These are phyloP conservation scores for Hipparchia semele DNA, from an alignment of 2,888 invertebrate species.

Conservation along the genomic window DNA sequence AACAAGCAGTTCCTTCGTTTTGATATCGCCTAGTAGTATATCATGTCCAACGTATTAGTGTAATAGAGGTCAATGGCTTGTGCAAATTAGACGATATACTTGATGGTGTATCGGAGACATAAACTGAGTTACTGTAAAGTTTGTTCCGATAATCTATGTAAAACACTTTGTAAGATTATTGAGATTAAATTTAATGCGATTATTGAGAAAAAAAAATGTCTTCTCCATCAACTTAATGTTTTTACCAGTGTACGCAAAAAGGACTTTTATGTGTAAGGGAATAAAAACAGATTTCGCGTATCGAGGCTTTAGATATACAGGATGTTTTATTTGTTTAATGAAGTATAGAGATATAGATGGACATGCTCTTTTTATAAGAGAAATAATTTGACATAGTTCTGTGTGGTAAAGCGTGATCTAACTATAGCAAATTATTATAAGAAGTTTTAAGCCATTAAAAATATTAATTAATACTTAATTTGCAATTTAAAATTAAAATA, in stretches of 20 bases:
- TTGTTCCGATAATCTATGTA: slow-evolving; percentile 4
- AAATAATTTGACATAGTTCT: too few relatives aligned
- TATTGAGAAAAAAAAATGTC: neutral
- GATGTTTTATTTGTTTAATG: neutral
- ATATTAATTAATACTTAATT: too few relatives aligned
- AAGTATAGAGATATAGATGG: neutral
- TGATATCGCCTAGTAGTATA: too few relatives aligned
- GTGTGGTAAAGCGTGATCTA: too few relatives aligned
- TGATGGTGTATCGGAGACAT: neutral
- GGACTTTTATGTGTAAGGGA: slow-evolving; percentile 13
- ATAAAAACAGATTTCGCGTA: slow-evolving; percentile 1
- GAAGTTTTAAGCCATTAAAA: too few relatives aligned
- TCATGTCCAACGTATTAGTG: too few relatives aligned
- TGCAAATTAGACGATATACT: neutral
- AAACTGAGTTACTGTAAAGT: neutral
- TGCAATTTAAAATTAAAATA: too few relatives aligned
- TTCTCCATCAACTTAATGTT: slow-evolving; percentile 34
- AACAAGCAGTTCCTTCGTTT: too few relatives aligned
- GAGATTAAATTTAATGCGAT: slow-evolving; percentile 16
- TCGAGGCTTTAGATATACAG: neutral
- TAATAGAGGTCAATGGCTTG: too few relatives aligned
- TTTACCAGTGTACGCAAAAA: slow-evolving; percentile 32
- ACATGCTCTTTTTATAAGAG: too few relatives aligned
- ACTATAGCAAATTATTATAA: too few relatives aligned
- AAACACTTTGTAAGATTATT: slow-evolving; percentile 8